phyloP scores from a whole-genome alignment of 1,140 invertebrate genomes.

The Cepaea nemoralis region DNA sequence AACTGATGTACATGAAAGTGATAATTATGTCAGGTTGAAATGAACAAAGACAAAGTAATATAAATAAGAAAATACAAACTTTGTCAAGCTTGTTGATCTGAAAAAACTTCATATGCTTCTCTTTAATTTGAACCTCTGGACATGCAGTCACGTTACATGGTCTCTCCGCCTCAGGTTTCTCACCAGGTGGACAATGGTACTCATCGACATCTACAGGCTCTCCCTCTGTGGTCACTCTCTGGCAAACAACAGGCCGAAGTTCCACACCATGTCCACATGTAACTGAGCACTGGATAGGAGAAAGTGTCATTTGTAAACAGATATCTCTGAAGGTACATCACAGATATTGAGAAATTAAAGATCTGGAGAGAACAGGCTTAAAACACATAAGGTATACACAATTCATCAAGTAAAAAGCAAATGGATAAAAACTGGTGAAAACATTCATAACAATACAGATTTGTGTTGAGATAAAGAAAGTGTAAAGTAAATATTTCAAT shows the following conservation, averaged over 20 bases:
- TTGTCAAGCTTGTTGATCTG: constrained; percentile 56
- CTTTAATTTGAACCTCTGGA: constrained; percentile 51
- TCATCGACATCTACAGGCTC: constrained; percentile 45
- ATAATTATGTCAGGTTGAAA: too few species aligned
- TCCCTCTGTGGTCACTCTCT: constrained; percentile 75
- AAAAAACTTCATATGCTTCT: constrained; percentile 52
- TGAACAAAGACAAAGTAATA: too few species aligned
- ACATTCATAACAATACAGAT: too few species aligned
- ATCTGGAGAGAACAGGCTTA: too few species aligned
- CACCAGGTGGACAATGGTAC: constrained; percentile 47
- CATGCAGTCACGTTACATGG: constrained; percentile 51
- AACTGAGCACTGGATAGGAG: constrained; percentile 76
- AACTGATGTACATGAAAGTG: too few species aligned
- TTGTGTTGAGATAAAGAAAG: too few species aligned
- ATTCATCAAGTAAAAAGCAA: too few species aligned
- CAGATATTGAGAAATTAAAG: too few species aligned
- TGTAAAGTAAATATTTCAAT: too few species aligned
- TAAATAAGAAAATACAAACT: constrained; percentile 30
- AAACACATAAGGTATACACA: too few species aligned
- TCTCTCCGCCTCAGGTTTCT: constrained; percentile 35
- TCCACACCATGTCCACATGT: constrained; percentile 79
- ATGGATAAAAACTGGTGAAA: too few species aligned
- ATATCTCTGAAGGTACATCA: too few species aligned
- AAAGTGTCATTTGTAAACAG: background rate
- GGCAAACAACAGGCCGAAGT: constrained; percentile 82